These are phyloP conservation scores for Callorhinus ursinus DNA, from an alignment of 2,113 vertebrate genomes.

Conservation along the genomic window DNA sequence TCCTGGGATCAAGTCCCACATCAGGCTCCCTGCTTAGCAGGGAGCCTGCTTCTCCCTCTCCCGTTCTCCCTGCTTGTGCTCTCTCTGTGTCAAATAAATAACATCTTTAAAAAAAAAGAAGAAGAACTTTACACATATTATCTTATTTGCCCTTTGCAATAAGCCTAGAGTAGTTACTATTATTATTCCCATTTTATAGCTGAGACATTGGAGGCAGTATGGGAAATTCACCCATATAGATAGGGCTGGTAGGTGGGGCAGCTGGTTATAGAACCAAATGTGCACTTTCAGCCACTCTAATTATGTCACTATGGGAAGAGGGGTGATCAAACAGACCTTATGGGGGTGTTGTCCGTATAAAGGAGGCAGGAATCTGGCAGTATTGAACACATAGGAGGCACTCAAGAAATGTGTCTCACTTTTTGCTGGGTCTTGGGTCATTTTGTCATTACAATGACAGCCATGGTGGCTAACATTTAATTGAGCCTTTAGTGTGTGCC, in stretches of 20 bases:
- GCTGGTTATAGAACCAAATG: not conserved
- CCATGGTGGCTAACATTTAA: not conserved
- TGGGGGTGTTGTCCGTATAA: rapidly evolving
- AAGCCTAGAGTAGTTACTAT: not conserved
- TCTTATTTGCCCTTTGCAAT: not conserved
- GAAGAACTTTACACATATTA: too few relatives aligned
- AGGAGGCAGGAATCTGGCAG: too few relatives aligned
- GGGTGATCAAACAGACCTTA: not conserved
- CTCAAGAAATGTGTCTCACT: not conserved
- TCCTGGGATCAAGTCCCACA: too few relatives aligned
- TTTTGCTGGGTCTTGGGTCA: not conserved
- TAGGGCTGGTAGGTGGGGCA: not conserved
- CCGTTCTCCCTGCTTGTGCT: too few relatives aligned
- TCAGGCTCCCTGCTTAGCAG: too few relatives aligned
- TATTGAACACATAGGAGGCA: not conserved
- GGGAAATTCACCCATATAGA: not conserved
- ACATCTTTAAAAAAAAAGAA: too few relatives aligned
- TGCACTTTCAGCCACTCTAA: not conserved
- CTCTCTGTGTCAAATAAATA: too few relatives aligned
- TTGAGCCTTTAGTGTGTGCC: not conserved
- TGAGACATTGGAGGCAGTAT: not conserved
- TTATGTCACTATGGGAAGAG: not conserved
- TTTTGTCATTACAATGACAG: not conserved
- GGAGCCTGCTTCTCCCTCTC: too few relatives aligned
- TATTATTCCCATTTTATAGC: not conserved